phyloP scores from a whole-genome alignment of 2,113 vertebrate genomes.

The Aythya baeri region DNA sequence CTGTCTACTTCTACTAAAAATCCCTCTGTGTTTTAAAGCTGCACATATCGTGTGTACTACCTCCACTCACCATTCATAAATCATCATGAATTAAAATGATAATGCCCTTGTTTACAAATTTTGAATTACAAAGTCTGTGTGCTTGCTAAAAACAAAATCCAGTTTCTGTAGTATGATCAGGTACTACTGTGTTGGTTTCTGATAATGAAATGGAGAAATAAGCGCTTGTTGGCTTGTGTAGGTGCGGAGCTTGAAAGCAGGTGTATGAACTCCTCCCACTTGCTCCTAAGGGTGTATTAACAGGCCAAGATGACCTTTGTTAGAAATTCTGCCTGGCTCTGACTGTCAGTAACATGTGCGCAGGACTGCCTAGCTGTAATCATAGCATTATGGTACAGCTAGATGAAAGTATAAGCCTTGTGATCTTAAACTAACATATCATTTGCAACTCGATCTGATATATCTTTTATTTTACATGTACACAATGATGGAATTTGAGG shows the following conservation, averaged over 20 bases:
- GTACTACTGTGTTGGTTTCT: neutral
- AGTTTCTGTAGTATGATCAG: neutral
- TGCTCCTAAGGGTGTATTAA: neutral
- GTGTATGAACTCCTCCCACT: neutral
- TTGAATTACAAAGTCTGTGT: neutral
- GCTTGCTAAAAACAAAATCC: neutral
- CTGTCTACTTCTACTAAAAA: neutral
- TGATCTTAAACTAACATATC: fast-evolving
- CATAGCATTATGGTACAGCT: neutral
- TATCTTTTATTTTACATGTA: neutral
- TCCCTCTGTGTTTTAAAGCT: neutral
- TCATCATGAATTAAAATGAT: neutral
- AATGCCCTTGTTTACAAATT: neutral
- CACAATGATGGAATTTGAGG: neutral
- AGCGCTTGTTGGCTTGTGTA: neutral
- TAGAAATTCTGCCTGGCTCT: neutral
- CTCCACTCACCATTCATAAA: neutral
- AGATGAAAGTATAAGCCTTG: neutral
- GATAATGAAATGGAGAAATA: neutral
- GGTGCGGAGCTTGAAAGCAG: neutral
- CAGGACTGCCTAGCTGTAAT: neutral
- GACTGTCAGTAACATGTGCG: neutral
- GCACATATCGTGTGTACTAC: neutral
- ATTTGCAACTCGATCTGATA: neutral
- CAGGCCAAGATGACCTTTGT: neutral